Evolutionary conservation across 1,140 invertebrate species (phyloP), one percentile per base, ranked within the genome.

Genomic region (Brachionus asplanchnoidis): DNA sequence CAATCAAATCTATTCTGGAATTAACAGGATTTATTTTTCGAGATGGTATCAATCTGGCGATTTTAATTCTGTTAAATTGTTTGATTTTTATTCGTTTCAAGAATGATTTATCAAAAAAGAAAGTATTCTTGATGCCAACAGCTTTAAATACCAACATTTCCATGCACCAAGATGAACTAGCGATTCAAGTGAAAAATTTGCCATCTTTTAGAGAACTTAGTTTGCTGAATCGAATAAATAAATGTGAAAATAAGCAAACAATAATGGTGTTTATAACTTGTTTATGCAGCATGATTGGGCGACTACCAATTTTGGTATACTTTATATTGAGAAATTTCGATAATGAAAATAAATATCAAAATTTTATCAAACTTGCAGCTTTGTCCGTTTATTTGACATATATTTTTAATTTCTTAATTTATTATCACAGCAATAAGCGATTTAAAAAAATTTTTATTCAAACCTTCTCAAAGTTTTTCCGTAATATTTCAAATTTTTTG

Each of bases 161-260:
- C 0, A 20, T 60, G n/a, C n/a, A 60, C 9, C n/a, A 60, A 60
- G 53, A 60, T 60, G 53, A 60, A 60, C 0, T 60, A 20, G 53
- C 9, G 2, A 60, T 26, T 23, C 26, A 9, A 60, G 53, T 60
- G 17, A 60, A 60, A 60, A 60, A 60, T 60, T 26, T 60, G 5
- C 20, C 53, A 20, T 20, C 17, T n/a, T 17, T 26, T 9, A 60
- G 17, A 60, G 53, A 60, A 23, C 9, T 60, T 8, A 60, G 53
- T 60, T 60, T 60, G 8, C n/a, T 20, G 7, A 60, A 68, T 68
- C 66, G 66, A n/a, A 68, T 68, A n/a, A 68, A 32, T 8, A 32
- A 68, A 68, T 68, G 26, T 68, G 66, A 68, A 68, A 32, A 40
- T 32, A 68, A 68, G 11, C 66, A 68, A 40, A 68, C 66, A 68